Conservation (phyloP, 2,113 vertebrate species). For the Oryzias woworae region DNA sequence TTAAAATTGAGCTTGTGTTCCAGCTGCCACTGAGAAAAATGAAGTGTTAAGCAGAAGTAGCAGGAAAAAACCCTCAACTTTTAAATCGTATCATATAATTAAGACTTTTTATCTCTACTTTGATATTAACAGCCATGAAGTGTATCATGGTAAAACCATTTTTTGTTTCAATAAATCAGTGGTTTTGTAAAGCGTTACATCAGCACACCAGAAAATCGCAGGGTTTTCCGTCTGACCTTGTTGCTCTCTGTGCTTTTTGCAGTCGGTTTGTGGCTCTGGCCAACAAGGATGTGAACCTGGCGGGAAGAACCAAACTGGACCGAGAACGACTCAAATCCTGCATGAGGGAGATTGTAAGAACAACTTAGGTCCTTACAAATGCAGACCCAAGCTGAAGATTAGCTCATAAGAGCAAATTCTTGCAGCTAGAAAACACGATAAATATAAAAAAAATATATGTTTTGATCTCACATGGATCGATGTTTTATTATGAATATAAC, state of each 20-base stretch:
- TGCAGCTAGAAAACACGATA: too few species aligned
- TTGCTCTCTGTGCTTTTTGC: conserved; percentile 29
- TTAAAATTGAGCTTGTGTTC: too few species aligned
- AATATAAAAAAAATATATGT: too few species aligned
- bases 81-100: too few species aligned
- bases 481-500: too few species aligned
- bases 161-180: background rate
- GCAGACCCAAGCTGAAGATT: background rate
- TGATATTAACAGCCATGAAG: conserved; percentile 1
- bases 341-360: conserved; percentile 89
- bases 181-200: background rate
- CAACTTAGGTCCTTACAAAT: conserved; percentile 3
- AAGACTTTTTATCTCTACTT: too few species aligned
- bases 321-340: conserved; percentile 92
- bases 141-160: conserved; percentile 9
- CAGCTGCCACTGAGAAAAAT: too few species aligned
- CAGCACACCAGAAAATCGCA: too few species aligned
- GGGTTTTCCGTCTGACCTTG: too few species aligned
- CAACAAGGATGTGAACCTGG: conserved; percentile 89
- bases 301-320: conserved; percentile 87
- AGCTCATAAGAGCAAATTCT: too few species aligned
- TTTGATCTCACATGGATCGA: too few species aligned
- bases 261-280: conserved; percentile 88
- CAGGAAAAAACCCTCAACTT: background rate
- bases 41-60: background rate